Conservation (phyloP, 1,140 invertebrate genomes). For the Mercenaria mercenaria region DNA sequence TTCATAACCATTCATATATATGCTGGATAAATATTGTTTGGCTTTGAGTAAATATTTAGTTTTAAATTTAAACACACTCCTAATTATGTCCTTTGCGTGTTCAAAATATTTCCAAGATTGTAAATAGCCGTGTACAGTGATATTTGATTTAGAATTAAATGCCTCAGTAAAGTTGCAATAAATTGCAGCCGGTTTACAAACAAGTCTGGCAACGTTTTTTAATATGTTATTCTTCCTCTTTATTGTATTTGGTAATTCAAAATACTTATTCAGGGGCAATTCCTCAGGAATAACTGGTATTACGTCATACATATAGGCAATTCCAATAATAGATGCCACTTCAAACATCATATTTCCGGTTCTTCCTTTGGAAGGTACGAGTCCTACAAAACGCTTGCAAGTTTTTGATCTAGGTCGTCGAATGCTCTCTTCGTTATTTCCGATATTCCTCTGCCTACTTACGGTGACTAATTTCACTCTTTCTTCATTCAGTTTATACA, state of each 20-base stretch:
- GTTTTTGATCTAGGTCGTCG: no score
- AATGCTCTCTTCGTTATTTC: no score
- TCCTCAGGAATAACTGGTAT: not conserved
- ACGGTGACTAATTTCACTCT: no score
- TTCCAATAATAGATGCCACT: not conserved
- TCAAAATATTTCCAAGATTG: constrained; percentile 36
- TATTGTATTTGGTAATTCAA: not conserved
- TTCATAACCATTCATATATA: not conserved
- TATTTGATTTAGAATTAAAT: not conserved
- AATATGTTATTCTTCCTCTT: not conserved
- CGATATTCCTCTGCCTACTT: no score
- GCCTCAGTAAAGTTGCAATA: not conserved
- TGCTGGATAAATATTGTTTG: not conserved
- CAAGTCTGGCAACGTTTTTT: not conserved
- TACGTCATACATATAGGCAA: not conserved
- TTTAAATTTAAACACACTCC: not conserved
- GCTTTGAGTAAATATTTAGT: not conserved
- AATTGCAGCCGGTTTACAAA: not conserved
- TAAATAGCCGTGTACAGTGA: not conserved
- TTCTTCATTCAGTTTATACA: no score
- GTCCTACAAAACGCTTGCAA: not conserved
- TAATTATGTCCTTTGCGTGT: not conserved
- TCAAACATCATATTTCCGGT: not conserved
- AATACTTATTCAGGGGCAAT: not conserved
- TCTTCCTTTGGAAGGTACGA: not conserved